phyloP scores from a whole-genome alignment of 2,888 invertebrate species.

The Coleophora flavipennella region DNA sequence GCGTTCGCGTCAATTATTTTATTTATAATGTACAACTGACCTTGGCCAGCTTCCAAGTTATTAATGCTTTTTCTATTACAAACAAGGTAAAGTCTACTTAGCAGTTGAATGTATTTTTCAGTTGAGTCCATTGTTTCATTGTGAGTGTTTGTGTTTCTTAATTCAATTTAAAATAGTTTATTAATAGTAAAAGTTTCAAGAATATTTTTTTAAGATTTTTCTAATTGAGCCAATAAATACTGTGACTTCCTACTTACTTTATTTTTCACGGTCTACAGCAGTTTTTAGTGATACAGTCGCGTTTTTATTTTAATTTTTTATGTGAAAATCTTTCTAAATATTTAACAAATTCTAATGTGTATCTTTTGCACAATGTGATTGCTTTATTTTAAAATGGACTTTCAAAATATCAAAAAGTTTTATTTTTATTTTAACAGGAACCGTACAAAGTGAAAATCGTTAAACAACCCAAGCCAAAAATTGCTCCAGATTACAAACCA shows the following conservation, averaged over 20 bases:
- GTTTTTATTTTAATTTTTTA: slow-evolving; percentile 10
- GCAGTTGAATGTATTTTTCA: slow-evolving; percentile 5
- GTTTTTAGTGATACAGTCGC: no score
- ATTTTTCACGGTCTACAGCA: no score
- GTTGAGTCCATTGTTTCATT: slow-evolving; percentile 4
- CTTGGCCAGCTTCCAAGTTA: slow-evolving; percentile 18
- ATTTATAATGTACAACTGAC: slow-evolving; percentile 11
- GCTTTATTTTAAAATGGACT: no score
- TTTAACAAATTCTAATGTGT: no score
- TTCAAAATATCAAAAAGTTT: no score
- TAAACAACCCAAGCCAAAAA: slow-evolving; percentile 63
- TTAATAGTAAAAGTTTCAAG: no score
- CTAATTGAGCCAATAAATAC: no score
- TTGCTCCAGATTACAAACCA: slow-evolving; percentile 53
- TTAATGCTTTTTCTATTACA: neutral
- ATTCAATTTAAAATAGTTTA: slow-evolving; percentile 18
- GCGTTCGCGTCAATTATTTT: slow-evolving; percentile 11
- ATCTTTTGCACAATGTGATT: no score
- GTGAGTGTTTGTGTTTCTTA: slow-evolving; percentile 7
- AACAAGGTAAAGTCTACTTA: slow-evolving; percentile 11
- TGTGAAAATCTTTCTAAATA: no score
- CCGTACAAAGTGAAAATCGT: slow-evolving; percentile 71
- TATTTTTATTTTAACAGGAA: slow-evolving; percentile 29
- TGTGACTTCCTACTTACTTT: no score
- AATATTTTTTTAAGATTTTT: slow-evolving; percentile 5